Base-by-base conservation (phyloP, 2,888 invertebrate species). In the Stenolophus ochropezus region DNA sequence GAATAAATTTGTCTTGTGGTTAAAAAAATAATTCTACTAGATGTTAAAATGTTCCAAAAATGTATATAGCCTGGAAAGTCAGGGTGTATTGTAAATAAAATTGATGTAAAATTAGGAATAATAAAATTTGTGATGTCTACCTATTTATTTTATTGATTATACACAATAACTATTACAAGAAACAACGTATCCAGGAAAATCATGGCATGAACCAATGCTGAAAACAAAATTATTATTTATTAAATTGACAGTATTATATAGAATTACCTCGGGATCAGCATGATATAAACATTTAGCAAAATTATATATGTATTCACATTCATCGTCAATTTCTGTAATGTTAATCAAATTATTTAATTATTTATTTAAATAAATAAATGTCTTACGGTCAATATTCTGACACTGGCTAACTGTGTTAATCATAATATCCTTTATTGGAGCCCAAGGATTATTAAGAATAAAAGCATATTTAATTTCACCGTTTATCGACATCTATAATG, bases 221-320 rank as follows among this genome's bases (percentile, higher is more conserved):
- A 78, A 83, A 83, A 65, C 23, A 82, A 75, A 16, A 23, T 56
- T 21, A 78, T 49, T n/a, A 61, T 61, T 18, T 27, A 69, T 25
- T 21, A 73, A 49, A 47, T 42, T 49, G 14, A 1, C n/a, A 11
- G 14, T 69, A 8, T 42, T 27, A 53, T 27, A 65, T 8, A 51
- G 23, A n/a, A 74, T 83, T 85, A 87, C 87, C 84, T 83, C 85
- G 42, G 85, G 85, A 83, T 87, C 87, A 20, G 86, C 87, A 14
- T 84, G 69, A 74, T 85, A 83, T 79, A 87, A 61, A 81, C 87
- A 87, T 4, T 82, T 71, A 76, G 87, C 86, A 74, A 88, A 87
- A 82, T 87, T 86, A 77, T 87, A 87, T 5, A 87, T 85, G 82
- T 86, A 86, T 82, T 87, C 87, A 80, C 87, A 87, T 42, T 86